Base-by-base conservation (phyloP, 2,113 vertebrate species). In the Neopipo cinnamomea region DNA sequence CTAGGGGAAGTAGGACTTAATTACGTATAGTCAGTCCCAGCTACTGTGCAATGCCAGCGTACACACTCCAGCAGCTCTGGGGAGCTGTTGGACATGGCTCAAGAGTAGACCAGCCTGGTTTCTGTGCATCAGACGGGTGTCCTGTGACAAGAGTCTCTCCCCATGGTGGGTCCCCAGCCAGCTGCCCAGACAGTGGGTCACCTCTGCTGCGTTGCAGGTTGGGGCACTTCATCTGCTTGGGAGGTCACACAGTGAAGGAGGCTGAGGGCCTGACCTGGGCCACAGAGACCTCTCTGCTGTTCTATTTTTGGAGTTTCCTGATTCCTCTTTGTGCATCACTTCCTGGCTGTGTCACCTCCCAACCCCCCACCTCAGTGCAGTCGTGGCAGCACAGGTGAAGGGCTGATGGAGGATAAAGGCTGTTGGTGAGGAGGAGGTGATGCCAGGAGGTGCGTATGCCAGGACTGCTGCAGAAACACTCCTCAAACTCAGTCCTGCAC, bases 91-190 rank as follows among this genome's bases (percentile, higher is more conserved):
- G 44, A 25, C 39, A 6, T 1, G 7, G 37, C 22, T 46, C 58
- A 35, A 12, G 2, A 14, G 41, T 28, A 82, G 42, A 12, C 3
- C 39, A 14, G 53, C 53, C 23, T 37, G 12, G 37, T 5, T 42
- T 39, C 72, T 30, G 21, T 16, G 35, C 55, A 2, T 25, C 1
- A 0, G 7, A 20, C 5, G 19, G 13, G n/a, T 3, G 1, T 28
- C 37, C 11, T 3, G 11, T 27, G 12, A 28, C 1, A 1, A 41
- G 37, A 41, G 5, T 31, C 6, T 44, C 31, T 59, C 21, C 52
- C 2, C 2, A 9, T 13, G 25, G 5, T 14, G 33, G 44, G 41
- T 39, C 15, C 67, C 33, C 72, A 31, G 39, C 19, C 52, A 33
- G 11, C 14, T 9, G 5, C 23, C 25, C 47, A 53, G 47, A 14